Evolutionary conservation across 2,888 invertebrate species (phyloP), one percentile per base, ranked within the genome.

Genomic region (Zygothrica quintamaculata): DNA sequence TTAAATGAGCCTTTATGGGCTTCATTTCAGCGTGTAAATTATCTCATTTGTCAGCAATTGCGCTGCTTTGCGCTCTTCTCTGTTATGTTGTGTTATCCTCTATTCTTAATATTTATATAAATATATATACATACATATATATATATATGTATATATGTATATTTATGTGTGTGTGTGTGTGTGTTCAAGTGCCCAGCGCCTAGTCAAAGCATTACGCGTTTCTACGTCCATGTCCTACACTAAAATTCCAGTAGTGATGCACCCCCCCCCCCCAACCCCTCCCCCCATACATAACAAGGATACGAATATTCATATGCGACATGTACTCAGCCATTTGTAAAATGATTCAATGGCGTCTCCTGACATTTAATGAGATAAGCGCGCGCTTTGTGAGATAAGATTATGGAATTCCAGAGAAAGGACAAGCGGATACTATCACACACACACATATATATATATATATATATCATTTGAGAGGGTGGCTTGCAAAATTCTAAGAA

Each of bases 1-100:
- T 84, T 84, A 84, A 84, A 87, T 87, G 82, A 87, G 82, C 85
- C 87, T 84, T 84, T 84, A 84, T 84, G 82, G 87, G 82, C 82
- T 84, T 87, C 82, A 84, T 84, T 84, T 85, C 84, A 84, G 82
- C 82, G 82, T 84, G 82, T 84, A 84, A 84, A 84, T 84, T 84
- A 84, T 84, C 82, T 84, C 82, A 84, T 84, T 84, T 84, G 82
- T 84, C 82, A 87, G 82, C 87, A 84, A 84, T 84, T 84, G 82
- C 87, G 85, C 76, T 76, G 48, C 67, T 47, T 60, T 57, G 68
- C 56, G 18, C 18, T 22, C 18, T 22, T 22, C 18, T 22, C 3
- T 22, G 18, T 22, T 61, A 37, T 34, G 42, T 34, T 18, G 48
- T 13, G 15, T 22, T 22, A 22, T 22, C 18, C 18, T n/a, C n/a